A percentile compares a stretch with the other conserved stretches of the same genome.
These are phyloP conservation scores for Anguilla megastoma DNA, from an alignment of 2,797 vertebrate species.

Conservation along the genomic window DNA sequence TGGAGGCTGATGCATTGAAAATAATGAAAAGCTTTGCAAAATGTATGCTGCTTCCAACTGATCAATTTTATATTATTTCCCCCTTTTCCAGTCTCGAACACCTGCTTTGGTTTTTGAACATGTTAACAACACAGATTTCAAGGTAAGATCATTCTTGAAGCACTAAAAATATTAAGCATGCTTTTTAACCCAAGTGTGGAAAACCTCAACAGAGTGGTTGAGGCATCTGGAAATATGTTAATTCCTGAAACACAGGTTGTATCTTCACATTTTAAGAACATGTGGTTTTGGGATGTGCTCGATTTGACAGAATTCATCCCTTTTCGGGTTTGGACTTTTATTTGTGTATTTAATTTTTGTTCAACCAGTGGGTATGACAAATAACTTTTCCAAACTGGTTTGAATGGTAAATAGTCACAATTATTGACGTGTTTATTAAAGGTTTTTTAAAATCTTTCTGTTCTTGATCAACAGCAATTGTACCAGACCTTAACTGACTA, in stretches of 20 bases:
- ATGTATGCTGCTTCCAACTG: neutral
- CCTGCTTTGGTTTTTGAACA: constrained; percentile 77
- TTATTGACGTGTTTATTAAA: neutral
- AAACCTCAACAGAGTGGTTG: neutral
- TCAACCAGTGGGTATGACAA: neutral
- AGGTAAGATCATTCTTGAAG: constrained; percentile 55
- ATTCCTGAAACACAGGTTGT: neutral
- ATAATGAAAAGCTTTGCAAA: neutral
- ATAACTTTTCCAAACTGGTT: neutral
- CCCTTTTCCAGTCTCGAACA: constrained; percentile 75
- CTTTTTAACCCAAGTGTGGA: neutral
- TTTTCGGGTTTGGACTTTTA: neutral
- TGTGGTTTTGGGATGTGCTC: neutral
- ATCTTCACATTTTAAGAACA: neutral
- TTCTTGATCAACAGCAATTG: constrained; percentile 72
- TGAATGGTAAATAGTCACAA: neutral
- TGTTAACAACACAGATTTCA: constrained; percentile 79
- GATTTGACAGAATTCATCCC: neutral
- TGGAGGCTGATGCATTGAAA: constrained; percentile 38
- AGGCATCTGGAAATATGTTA: neutral
- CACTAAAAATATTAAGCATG: neutral
- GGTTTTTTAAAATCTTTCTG: neutral
- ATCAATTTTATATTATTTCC: neutral
- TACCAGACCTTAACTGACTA: constrained; percentile 85
- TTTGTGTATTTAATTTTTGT: neutral